Conservation (phyloP, 2,888 invertebrate species). For the Galerucella pusilla region DNA sequence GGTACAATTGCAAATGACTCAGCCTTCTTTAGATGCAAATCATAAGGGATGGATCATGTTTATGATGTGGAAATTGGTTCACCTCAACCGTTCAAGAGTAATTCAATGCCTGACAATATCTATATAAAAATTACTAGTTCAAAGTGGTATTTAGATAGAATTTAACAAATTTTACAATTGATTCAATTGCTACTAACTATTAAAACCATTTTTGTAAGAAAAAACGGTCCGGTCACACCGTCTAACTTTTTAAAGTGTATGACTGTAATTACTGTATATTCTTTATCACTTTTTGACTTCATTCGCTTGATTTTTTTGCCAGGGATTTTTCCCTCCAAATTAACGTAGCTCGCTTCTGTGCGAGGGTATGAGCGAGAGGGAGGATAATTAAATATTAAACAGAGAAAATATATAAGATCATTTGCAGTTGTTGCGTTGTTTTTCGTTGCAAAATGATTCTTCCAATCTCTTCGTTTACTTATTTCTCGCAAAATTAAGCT, state of each 20-base stretch:
- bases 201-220: neutral
- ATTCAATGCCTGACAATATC: too few species aligned
- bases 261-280: conserved; percentile 61
- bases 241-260: conserved; percentile 6
- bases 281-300: conserved; percentile 59
- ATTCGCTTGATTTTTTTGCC: conserved; percentile 49
- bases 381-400: conserved; percentile 51
- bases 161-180: too few species aligned
- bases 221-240: neutral
- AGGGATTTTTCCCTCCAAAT: conserved; percentile 45
- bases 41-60: too few species aligned
- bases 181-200: neutral
- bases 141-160: too few species aligned
- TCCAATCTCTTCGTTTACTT: conserved; percentile 44
- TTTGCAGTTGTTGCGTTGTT: conserved; percentile 48
- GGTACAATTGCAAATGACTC: too few species aligned
- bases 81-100: too few species aligned
- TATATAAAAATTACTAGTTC: too few species aligned
- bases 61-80: too few species aligned
- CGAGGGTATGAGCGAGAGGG: conserved; percentile 36
- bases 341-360: conserved; percentile 38
- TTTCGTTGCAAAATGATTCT: conserved; percentile 43
- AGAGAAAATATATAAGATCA: conserved; percentile 48
- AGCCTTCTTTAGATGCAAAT: too few species aligned
- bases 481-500: conserved; percentile 35